phyloP scores from a whole-genome alignment of 2,113 vertebrate genomes.

The Sinocyclocheilus anophthalmus region DNA sequence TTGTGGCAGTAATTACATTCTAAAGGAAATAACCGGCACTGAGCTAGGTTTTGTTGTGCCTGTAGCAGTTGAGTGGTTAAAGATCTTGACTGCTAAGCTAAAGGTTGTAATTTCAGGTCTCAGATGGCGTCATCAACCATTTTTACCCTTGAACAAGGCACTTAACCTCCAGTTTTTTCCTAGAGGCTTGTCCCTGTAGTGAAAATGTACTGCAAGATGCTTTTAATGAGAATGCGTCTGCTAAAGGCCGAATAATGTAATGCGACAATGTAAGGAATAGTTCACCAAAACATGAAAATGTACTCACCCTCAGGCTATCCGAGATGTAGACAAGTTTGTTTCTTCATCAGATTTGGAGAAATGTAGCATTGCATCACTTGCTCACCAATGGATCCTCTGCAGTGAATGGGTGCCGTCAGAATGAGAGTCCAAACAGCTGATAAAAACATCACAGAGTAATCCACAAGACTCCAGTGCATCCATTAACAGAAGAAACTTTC shows the following conservation, averaged over 20 bases:
- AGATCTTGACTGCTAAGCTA: background rate
- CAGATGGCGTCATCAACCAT: background rate
- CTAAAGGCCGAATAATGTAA: background rate
- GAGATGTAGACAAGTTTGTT: background rate
- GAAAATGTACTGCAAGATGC: background rate
- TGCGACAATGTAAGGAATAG: background rate
- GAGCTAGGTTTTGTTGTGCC: background rate
- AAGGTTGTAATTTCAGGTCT: constrained; percentile 10
- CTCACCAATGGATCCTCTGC: too few relatives aligned
- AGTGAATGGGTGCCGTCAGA: background rate
- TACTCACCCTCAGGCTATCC: background rate
- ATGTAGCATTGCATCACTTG: too few relatives aligned
- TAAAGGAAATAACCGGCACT: background rate
- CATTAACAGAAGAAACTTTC: background rate
- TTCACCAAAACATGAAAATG: background rate
- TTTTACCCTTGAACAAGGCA: background rate
- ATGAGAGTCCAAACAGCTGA: background rate
- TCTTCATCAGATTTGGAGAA: background rate
- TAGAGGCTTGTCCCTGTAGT: background rate
- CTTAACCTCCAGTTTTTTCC: background rate
- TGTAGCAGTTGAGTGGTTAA: background rate
- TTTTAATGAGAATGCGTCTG: background rate
- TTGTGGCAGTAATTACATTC: background rate
- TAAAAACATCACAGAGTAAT: background rate
- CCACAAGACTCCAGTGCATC: background rate